Percentiles rank a stretch among this genome's conserved stretches.
Evolutionary conservation across 2,113 vertebrate species (phyloP).

Genomic region (Labeo catla): DNA sequence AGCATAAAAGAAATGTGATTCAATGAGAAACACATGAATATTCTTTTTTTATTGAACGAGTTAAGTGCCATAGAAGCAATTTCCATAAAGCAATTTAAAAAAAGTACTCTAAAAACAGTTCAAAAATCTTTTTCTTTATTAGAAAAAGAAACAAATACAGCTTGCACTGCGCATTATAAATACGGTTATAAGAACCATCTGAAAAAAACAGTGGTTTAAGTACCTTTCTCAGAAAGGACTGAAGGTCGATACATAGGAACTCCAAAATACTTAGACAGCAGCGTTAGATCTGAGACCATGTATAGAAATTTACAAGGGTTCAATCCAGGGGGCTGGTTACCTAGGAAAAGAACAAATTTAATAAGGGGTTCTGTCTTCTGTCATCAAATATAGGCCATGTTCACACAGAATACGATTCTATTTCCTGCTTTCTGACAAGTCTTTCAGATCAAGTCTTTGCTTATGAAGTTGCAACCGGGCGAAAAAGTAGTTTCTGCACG

Average conservation of each 20-base stretch:
- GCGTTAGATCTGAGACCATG: slow-evolving; percentile 75
- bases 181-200: neutral
- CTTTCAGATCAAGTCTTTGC: too few relatives aligned
- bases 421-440: too few relatives aligned
- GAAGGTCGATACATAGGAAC: slow-evolving; percentile 72
- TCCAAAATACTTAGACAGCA: slow-evolving; percentile 73
- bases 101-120: too few relatives aligned
- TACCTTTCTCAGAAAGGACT: slow-evolving; percentile 80
- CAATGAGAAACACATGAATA: neutral
- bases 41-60: neutral
- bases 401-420: too few relatives aligned
- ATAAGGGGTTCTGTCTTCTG: neutral
- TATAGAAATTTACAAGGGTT: slow-evolving; percentile 76
- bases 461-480: too few relatives aligned
- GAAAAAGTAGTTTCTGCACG: too few relatives aligned
- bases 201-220: neutral
- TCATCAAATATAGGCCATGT: too few relatives aligned
- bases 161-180: too few relatives aligned
- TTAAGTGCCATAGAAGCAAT: too few relatives aligned
- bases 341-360: slow-evolving; percentile 64
- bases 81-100: too few relatives aligned
- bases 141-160: too few relatives aligned
- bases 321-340: slow-evolving; percentile 81
- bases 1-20: neutral
- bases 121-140: too few relatives aligned